These are phyloP conservation scores for Tipula unca DNA, from an alignment of 2,888 invertebrate species.

Conservation along the genomic window DNA sequence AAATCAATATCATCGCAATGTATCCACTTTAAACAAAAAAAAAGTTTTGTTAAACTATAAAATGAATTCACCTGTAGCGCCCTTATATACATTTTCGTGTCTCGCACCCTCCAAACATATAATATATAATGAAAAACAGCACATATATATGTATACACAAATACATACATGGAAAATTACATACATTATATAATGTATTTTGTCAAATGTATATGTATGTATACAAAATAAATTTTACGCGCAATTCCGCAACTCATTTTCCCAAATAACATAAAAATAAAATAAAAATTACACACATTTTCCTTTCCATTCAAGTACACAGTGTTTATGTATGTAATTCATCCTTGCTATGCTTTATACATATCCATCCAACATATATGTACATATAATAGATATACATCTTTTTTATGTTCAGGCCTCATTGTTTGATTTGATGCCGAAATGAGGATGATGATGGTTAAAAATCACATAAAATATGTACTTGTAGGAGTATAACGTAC, in stretches of 20 bases:
- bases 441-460: not conserved
- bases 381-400: not conserved
- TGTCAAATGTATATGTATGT: not conserved
- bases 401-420: not conserved
- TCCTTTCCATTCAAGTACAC: not conserved
- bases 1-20: not conserved
- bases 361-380: not conserved
- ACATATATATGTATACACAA: not conserved
- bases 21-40: not conserved
- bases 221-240: not conserved
- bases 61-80: slow-evolving; percentile 16
- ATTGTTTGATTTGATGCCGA: not conserved
- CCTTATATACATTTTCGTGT: not conserved
- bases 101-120: not conserved
- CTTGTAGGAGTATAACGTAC: not conserved
- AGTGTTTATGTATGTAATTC: slow-evolving; percentile 8
- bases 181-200: not conserved
- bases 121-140: not conserved
- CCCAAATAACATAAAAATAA: not conserved
- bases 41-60: not conserved
- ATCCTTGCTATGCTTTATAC: not conserved
- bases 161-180: not conserved
- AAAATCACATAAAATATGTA: not conserved
- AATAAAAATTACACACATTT: not conserved
- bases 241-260: slow-evolving; percentile 19